A percentile compares a stretch with the other conserved stretches of the same genome.
Conservation (phyloP, 2,797 vertebrate genomes). For the Rhinogobio ventralis region DNA sequence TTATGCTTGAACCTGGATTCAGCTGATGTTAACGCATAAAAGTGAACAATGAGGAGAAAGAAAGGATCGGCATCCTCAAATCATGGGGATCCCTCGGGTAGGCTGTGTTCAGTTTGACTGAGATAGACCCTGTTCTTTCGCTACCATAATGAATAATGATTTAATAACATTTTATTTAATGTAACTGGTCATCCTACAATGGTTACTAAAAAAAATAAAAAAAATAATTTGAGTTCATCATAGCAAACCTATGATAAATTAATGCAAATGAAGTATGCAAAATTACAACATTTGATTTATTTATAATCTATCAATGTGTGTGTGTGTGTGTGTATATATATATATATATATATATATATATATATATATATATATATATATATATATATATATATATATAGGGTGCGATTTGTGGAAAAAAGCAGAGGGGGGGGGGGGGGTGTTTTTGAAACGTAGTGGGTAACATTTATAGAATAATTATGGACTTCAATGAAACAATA, state of each 20-base stretch:
- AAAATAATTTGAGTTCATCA: too few relatives aligned
- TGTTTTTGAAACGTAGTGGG: too few relatives aligned
- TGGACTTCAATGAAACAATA: too few relatives aligned
- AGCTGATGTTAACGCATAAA: constrained; percentile 16
- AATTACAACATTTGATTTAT: neutral
- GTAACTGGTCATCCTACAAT: neutral
- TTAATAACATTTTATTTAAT: neutral
- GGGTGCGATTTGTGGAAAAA: too few relatives aligned
- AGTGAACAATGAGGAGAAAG: constrained; percentile 58
- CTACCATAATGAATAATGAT: neutral
- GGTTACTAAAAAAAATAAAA: neutral
- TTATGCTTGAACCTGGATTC: neutral
- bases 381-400: too few relatives aligned
- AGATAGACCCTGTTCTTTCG: neutral
- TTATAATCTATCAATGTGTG: too few relatives aligned
- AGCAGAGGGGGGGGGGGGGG: too few relatives aligned
- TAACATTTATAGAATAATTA: too few relatives aligned
- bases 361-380: too few relatives aligned
- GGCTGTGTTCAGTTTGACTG: constrained; percentile 24
- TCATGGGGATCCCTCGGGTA: constrained; percentile 54
- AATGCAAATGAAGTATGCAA: neutral
- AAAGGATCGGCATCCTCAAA: constrained; percentile 41
- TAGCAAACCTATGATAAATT: neutral
- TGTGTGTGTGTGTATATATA: too few relatives aligned
- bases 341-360: too few relatives aligned